These are phyloP conservation scores for Pteropus rufus DNA, from an alignment of 2,797 vertebrate species.

Conservation along the genomic window DNA sequence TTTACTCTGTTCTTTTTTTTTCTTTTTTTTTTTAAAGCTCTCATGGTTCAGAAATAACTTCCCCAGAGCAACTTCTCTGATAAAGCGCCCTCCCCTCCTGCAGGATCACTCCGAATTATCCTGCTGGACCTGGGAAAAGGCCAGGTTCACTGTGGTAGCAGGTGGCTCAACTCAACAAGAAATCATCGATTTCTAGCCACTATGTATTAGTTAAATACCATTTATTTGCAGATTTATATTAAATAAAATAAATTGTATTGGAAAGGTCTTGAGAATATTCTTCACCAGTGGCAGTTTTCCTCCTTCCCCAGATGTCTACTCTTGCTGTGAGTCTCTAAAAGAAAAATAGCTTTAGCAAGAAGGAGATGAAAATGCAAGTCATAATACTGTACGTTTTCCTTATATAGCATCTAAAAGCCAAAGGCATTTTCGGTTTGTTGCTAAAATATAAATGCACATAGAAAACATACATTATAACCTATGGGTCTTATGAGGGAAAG, in stretches of 20 bases:
- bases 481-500: conserved; percentile 31
- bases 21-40: not conserved
- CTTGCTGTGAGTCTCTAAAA: conserved; percentile 32
- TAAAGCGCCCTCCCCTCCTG: not conserved
- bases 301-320: not conserved
- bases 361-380: conserved; percentile 51
- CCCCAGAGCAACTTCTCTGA: not conserved
- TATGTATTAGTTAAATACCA: not conserved
- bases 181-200: not conserved
- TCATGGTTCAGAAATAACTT: conserved; percentile 20
- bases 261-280: conserved; percentile 44
- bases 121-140: not conserved
- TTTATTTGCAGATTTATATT: conserved; percentile 29
- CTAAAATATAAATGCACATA: conserved; percentile 41
- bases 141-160: not conserved
- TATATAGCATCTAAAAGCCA: conserved; percentile 24
- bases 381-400: conserved; percentile 36
- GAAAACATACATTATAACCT: conserved; percentile 15
- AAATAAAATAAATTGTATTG: conserved; percentile 22
- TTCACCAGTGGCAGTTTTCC: not conserved
- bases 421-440: conserved; percentile 44
- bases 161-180: not conserved
- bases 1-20: not conserved
- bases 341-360: conserved; percentile 43
- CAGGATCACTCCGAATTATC: not conserved